Evolutionary conservation across 1,140 invertebrate species (phyloP).

Genomic region (Euwallacea fornicatus): DNA sequence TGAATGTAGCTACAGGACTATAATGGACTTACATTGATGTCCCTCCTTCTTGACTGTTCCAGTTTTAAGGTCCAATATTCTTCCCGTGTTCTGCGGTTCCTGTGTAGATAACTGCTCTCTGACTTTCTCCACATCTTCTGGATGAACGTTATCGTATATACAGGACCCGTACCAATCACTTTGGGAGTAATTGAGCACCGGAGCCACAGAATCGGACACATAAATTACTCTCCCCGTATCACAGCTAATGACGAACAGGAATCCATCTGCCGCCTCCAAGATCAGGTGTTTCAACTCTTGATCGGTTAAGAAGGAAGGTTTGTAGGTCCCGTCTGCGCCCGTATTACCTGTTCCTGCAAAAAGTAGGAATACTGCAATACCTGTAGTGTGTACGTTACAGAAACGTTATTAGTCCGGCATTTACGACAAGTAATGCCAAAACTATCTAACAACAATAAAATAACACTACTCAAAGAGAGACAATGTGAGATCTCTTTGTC

Average conservation of each 20-base stretch:
- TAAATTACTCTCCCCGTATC: conserved; percentile 97
- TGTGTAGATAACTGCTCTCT: conserved; percentile 95
- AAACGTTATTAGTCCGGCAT: too few species aligned
- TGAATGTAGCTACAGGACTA: background rate
- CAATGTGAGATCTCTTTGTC: conserved; percentile 28
- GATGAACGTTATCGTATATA: conserved; percentile 95
- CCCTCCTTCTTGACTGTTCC: conserved; percentile 99
- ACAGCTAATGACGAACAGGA: conserved; percentile 98
- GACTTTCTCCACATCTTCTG: conserved; percentile 98
- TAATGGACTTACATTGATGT: conserved; percentile 78
- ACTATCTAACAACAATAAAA: conserved; percentile 30
- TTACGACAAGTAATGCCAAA: background rate
- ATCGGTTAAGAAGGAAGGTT: conserved; percentile 98
- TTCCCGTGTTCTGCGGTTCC: conserved; percentile 92
- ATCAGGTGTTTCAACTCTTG: conserved; percentile 99
- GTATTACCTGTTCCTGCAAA: conserved; percentile 89
- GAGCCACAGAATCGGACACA: conserved; percentile 96
- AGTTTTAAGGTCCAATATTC: conserved; percentile 96
- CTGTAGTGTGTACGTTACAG: background rate
- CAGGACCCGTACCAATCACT: conserved; percentile 96
- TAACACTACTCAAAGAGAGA: conserved; percentile 26
- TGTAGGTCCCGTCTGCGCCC: conserved; percentile 90
- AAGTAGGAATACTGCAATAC: background rate
- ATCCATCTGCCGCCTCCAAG: conserved; percentile 98
- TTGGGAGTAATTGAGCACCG: conserved; percentile 95